Conservation (phyloP, 1,140 invertebrate genomes). For the Lordiphosa collinella region DNA sequence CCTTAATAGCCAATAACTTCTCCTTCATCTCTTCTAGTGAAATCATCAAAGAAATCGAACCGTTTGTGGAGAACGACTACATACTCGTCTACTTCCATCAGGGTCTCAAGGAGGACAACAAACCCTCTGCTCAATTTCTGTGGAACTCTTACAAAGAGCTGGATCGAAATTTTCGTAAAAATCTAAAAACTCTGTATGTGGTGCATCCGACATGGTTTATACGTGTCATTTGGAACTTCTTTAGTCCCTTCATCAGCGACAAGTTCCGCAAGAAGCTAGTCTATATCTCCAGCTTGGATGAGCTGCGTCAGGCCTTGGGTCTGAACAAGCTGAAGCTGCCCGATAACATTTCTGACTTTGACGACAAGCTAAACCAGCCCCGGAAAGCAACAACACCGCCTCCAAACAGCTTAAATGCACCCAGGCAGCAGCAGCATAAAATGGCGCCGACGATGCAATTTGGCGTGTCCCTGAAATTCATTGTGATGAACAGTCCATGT, state of each 20-base stretch:
- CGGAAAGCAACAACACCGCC: constrained; percentile 31
- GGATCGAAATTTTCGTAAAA: constrained; percentile 99
- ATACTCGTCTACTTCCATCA: constrained; percentile 99
- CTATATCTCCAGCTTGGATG: constrained; percentile 97
- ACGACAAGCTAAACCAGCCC: constrained; percentile 67
- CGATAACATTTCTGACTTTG: constrained; percentile 90
- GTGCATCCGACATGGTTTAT: constrained; percentile 99
- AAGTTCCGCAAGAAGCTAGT: constrained; percentile 98
- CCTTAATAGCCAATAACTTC: too few species aligned
- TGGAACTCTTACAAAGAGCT: constrained; percentile 99
- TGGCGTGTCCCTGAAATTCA: constrained; percentile 94
- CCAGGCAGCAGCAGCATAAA: constrained; percentile 48
- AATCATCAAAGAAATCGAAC: constrained; percentile 96
- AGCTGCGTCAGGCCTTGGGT: constrained; percentile 92
- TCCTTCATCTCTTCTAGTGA: constrained; percentile 85
- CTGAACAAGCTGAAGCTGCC: constrained; percentile 96
- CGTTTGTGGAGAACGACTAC: constrained; percentile 99
- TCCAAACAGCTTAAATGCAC: constrained; percentile 42
- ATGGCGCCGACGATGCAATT: constrained; percentile 85
- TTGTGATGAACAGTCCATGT: constrained; percentile 91
- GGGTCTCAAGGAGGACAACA: constrained; percentile 97
- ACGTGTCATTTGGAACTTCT: constrained; percentile 96
- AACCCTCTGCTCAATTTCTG: constrained; percentile 96
- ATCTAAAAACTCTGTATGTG: constrained; percentile 98
- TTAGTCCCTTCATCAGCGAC: constrained; percentile 96